A percentile compares a stretch with the other conserved stretches of the same genome.
Conservation (phyloP, 2,888 invertebrate genomes). For the Drosophila anomelani region DNA sequence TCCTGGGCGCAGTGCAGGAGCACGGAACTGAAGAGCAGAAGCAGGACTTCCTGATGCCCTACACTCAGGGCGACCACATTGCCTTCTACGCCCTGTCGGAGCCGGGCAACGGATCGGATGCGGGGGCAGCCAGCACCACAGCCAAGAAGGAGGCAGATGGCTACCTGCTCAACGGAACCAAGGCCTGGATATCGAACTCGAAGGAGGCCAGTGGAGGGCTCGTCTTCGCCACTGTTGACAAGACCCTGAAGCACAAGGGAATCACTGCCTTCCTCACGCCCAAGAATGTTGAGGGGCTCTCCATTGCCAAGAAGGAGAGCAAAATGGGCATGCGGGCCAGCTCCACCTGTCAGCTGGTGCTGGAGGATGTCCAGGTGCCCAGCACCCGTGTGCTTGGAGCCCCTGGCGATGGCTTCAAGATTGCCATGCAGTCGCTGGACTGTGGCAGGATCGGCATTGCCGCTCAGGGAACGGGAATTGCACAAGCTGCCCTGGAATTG, state of each 20-base stretch:
- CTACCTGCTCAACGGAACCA: conserved; percentile 93
- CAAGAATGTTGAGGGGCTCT: conserved; percentile 91
- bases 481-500: conserved; percentile 95
- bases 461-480: conserved; percentile 95
- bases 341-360: conserved; percentile 95
- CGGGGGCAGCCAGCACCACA: conserved; percentile 95
- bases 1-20: conserved; percentile 91
- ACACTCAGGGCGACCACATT: conserved; percentile 88
- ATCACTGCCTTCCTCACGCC: conserved; percentile 95
- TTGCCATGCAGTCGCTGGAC: conserved; percentile 96
- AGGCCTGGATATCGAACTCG: conserved; percentile 96
- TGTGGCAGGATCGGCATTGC: conserved; percentile 97
- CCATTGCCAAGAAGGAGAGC: conserved; percentile 96
- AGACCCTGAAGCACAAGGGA: conserved; percentile 88
- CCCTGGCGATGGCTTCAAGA: conserved; percentile 95
- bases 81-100: conserved; percentile 98
- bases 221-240: conserved; percentile 96
- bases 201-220: conserved; percentile 93
- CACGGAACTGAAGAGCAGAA: conserved; percentile 93
- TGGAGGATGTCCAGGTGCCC: conserved; percentile 94
- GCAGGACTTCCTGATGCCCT: conserved; percentile 90
- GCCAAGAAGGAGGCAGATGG: conserved; percentile 88
- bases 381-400: conserved; percentile 92
- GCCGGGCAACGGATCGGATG: conserved; percentile 97
- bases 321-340: conserved; percentile 93